Conservation (phyloP, 1,140 invertebrate genomes). For the Lutraria rhynchaena region DNA sequence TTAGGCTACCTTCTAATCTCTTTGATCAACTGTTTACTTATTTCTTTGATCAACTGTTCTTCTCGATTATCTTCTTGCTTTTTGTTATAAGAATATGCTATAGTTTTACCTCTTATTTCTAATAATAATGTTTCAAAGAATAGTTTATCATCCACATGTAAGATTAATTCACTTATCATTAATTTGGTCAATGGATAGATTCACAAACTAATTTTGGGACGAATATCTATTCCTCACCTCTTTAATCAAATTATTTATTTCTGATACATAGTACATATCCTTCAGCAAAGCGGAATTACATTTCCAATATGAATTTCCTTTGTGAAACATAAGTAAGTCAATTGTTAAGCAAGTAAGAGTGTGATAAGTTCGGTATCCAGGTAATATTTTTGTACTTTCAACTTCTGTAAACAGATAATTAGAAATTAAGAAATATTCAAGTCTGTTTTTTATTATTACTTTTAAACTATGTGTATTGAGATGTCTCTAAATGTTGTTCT, state of each 20-base stretch:
- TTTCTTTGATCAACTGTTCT: conserved; percentile 9
- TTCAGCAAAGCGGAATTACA: conserved; percentile 44
- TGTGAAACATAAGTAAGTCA: conserved; percentile 25
- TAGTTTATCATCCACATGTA: conserved; percentile 45
- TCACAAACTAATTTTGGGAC: not conserved
- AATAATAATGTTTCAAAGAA: conserved; percentile 46
- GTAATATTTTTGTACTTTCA: conserved; percentile 25
- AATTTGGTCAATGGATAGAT: not conserved
- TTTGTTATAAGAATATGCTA: conserved; percentile 27
- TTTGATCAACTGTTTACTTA: conserved; percentile 48
- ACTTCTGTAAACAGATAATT: conserved; percentile 41
- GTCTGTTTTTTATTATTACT: conserved; percentile 54
- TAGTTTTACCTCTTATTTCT: conserved; percentile 43
- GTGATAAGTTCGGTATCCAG: conserved; percentile 54
- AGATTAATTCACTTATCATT: conserved; percentile 25
- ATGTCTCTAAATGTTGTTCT: conserved; percentile 6
- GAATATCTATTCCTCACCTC: conserved; percentile 23
- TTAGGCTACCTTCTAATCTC: conserved; percentile 35
- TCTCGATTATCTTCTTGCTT: conserved; percentile 5
- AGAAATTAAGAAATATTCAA: conserved; percentile 54
- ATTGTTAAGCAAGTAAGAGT: conserved; percentile 26
- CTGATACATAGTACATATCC: conserved; percentile 7
- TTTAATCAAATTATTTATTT: conserved; percentile 1
- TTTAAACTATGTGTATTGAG: conserved; percentile 39
- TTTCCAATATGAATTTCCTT: conserved; percentile 54